Evolutionary conservation across 2,113 vertebrate species (phyloP), one percentile per base, ranked within the genome.

Genomic region (Ochotona curzoniae): DNA sequence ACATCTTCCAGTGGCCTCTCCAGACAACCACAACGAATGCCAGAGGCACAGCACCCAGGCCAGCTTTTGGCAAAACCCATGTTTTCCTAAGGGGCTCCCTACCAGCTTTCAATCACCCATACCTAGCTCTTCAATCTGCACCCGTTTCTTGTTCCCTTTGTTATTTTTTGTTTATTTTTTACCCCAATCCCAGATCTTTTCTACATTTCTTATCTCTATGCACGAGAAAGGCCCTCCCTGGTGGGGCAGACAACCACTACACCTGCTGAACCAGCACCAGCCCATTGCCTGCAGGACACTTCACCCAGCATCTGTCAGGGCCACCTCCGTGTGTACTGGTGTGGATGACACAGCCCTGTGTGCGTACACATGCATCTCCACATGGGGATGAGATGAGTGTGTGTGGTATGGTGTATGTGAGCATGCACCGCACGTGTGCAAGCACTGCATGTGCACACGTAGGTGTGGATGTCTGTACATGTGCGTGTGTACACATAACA

Each of bases 301-400:
- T 7, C 11, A 12, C 21, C 32, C 63, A 32, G 28, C 0, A 13
- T 67, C 30, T 38, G 38, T 71, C 15, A 2, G 11, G 5, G 32
- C 14, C 12, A 11, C 30, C 8, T 12, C 35, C 47, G 7, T 51
- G 1, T 0, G 38, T 7, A 30, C 12, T 1, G 23, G 8, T 8
- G 15, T 0, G 25, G 14, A 57, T 20, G 54, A 44, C 15, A 57
- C 17, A 20, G 4, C 18, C 54, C 14, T 57, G 54, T 57, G 54
- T 8, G 12, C 1, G 0, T 7, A 38, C 2, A 7, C 54, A 12
- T 17, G 17, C 0, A 32, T 0, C 2, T 35, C 4, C 63, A 57
- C 7, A 20, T 17, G 71, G 1, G 8, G 54, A 57, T 17, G 10
- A 13, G 54, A 15, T 44, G 38, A 44, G 38, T 44, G 38, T 44